Evolutionary conservation across 2,888 invertebrate genomes (phyloP), one percentile per base, ranked within the genome.

Genomic region (Ophraella communa): DNA sequence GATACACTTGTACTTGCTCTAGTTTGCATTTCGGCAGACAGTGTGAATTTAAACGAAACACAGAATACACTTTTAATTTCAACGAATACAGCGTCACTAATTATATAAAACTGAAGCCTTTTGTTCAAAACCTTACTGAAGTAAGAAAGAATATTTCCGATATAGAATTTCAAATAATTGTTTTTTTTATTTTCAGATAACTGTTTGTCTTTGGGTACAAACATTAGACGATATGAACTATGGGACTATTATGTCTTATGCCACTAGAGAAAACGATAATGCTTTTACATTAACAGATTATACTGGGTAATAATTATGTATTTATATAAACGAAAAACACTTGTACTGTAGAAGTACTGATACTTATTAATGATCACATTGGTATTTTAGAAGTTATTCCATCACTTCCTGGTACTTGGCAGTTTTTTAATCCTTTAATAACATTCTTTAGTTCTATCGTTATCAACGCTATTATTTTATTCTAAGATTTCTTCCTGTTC

Each of bases 191-290:
- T n/a, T n/a, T 59, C 65, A 87, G 82, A 81, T 88, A 14, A 85
- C 88, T 1, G 82, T 87, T 35, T 88, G 89, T 71, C 81, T 88
- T 47, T 91, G 90, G 91, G 83, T 91, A 75, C 84, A 85, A 73
- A 87, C 88, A 1, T 76, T 79, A 21, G 89, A 90, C 73, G 84
- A 79, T 10, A 83, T 85, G 47, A 90, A 90, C 78, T 90, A 89
- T 73, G 91, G 90, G 10, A 89, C 90, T 0, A 83, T 89, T 4
- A 79, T 91, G 30, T 90, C 90, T 0, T 90, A 90, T 73, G 89
- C 90, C 7, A 89, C 87, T 0, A 75, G 77, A 45, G 75, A 80
- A 44, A 78, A 81, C 52, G 89, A 88, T 72, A 90, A 91, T 76
- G 85, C 87, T 1, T 85, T 91, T 66, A 89, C 89, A 1, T 74